Percentiles rank a stretch among this genome's conserved stretches.
Evolutionary conservation across 2,888 invertebrate genomes (phyloP).

Genomic region (Dasypolia templi): DNA sequence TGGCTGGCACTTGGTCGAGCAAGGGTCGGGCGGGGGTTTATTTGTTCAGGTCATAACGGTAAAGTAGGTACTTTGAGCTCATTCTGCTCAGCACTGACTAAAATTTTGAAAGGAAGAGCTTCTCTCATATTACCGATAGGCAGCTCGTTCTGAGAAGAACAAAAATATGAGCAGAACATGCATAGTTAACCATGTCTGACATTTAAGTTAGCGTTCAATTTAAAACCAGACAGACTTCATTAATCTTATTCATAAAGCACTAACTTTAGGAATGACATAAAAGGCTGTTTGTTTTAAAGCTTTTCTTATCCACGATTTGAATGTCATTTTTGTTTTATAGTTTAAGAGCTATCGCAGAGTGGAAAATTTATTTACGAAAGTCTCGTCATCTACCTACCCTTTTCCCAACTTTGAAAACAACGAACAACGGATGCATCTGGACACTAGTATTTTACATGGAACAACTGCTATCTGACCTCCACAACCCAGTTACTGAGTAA

Average conservation of each 20-base stretch:
- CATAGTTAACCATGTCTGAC: background rate
- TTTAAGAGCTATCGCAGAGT: background rate
- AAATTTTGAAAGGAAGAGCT: background rate
- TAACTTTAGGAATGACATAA: constrained; percentile 20
- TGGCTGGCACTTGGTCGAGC: too few relatives aligned
- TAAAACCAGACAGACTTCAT: constrained; percentile 38
- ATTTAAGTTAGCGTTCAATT: constrained; percentile 35
- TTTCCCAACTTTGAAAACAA: background rate
- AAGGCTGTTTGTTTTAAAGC: constrained; percentile 16
- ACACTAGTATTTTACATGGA: background rate
- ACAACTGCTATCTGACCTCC: background rate
- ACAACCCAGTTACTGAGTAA: background rate
- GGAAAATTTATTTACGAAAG: background rate
- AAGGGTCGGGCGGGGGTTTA: too few relatives aligned
- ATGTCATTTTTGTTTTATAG: constrained; percentile 10
- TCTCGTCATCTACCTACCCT: background rate
- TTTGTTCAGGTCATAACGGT: too few relatives aligned
- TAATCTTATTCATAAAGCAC: constrained; percentile 12
- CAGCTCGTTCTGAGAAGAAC: background rate
- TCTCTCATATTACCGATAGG: too few relatives aligned
- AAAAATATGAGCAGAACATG: background rate
- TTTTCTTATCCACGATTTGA: constrained; percentile 1
- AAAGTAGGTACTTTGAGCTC: background rate
- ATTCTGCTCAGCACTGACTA: too few relatives aligned
- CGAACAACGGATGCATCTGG: background rate